Percentiles rank a stretch among this genome's conserved stretches.
These are phyloP conservation scores for Lepetodrilus schrolli DNA, from an alignment of 2,888 invertebrate species.

Conservation along the genomic window DNA sequence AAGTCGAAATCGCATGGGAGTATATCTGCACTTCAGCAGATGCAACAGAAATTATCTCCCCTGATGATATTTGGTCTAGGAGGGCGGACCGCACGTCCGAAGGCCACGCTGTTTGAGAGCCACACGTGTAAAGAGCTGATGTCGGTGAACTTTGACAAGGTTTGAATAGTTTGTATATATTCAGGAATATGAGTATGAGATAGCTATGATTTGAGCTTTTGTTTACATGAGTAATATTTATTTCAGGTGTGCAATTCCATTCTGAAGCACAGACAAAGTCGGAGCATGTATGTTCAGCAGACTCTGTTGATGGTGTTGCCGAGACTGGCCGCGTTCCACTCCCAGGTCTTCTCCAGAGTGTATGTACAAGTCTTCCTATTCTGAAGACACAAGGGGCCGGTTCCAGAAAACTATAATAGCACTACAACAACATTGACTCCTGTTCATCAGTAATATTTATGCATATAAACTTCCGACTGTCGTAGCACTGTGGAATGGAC, in stretches of 20 bases:
- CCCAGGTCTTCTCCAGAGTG: conserved; percentile 80
- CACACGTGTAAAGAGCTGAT: conserved; percentile 89
- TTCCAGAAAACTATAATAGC: no score
- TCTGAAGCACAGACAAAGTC: conserved; percentile 82
- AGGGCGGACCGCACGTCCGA: conserved; percentile 50
- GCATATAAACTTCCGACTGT: no score
- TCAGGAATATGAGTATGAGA: no score
- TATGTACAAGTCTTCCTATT: conserved; percentile 49
- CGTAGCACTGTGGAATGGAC: no score
- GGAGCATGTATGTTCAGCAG: conserved; percentile 89
- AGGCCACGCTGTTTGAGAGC: conserved; percentile 85
- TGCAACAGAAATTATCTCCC: conserved; percentile 69
- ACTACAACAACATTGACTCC: no score
- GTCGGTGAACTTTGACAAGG: conserved; percentile 86
- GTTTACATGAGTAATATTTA: no score
- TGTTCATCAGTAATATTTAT: no score
- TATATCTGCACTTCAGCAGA: conserved; percentile 69
- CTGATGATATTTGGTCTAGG: conserved; percentile 58
- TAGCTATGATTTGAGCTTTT: no score
- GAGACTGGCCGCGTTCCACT: conserved; percentile 93
- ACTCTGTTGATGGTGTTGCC: conserved; percentile 90
- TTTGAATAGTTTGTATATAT: no score
- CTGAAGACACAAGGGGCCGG: no score
- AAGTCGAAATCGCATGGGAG: conserved; percentile 47
- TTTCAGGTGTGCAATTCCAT: conserved; percentile 80